Conservation (phyloP, 92 coral and sea anemone genomes). For the Parazoanthus swiftii region DNA sequence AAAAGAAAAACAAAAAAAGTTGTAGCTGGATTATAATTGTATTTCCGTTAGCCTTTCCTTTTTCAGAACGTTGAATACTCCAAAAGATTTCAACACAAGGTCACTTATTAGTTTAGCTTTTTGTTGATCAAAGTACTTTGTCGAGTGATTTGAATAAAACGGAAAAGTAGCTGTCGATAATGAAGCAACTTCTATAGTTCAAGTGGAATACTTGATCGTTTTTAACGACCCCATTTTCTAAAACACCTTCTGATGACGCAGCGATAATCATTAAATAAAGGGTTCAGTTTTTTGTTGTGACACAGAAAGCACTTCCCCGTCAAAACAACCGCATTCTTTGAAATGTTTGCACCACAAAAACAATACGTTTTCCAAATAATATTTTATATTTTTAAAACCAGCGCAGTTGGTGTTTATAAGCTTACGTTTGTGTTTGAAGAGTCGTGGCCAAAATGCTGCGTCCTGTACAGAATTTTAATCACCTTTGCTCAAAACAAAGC, state of each 20-base stretch:
- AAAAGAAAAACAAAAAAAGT: not conserved
- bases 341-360: not conserved
- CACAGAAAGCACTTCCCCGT: not conserved
- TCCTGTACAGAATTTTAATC: not conserved
- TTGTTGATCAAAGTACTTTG: not conserved
- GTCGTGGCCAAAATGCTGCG: not conserved
- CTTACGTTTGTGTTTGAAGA: not conserved
- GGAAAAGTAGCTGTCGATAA: not conserved
- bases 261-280: not conserved
- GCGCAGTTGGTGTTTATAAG: not conserved
- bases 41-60: not conserved
- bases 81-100: not conserved
- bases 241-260: not conserved
- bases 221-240: not conserved
- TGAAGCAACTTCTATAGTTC: not conserved
- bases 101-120: not conserved
- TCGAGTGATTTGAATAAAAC: not conserved
- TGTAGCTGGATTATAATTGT: not conserved
- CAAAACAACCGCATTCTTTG: not conserved
- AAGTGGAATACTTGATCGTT: not conserved
- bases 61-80: not conserved
- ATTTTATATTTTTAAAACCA: not conserved
- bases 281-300: not conserved
- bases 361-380: not conserved
- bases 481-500: too few species aligned